Evolutionary conservation across 2,113 vertebrate species (phyloP), one percentile per base, ranked within the genome.

Genomic region (Hymenochirus boettgeri): DNA sequence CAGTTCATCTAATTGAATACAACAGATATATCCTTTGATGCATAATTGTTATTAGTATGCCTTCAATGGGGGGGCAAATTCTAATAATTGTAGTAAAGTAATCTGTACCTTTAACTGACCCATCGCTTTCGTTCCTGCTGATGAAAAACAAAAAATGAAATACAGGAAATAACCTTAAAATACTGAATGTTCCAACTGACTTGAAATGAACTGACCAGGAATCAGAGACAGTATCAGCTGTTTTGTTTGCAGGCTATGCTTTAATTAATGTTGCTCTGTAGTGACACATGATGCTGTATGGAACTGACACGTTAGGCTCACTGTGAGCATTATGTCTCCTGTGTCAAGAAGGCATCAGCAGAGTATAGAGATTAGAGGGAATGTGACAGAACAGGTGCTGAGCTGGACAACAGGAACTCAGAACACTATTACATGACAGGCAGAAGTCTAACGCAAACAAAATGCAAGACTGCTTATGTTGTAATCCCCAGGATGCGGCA

Each of bases 401-500:
- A 56, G 39, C 6, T 52, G 31, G 29, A 52, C 26, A 39, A 24
- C 8, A 35, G 23, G 47, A 54, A 24, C 27, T 31, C 53, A 24
- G 19, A 37, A 64, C 37, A 35, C 25, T 65, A 51, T 19, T 51
- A 57, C 63, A 50, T 58, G 55, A 51, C 55, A 57, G 48, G 26
- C 52, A 31, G 12, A 33, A 23, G 25, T 48, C 13, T 4, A 22
- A 48, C 24, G 50, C 19, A 50, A 33, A 48, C 29, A 61, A 29
- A 26, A 60, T 27, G 39, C n/a, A 1, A 18, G 25, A 18, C 12
- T 60, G 15, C 25, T 47, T 27, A 18, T 11, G 29, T 11, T 25
- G 24, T 22, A 25, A 22, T 21, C 13, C 13, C 23, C 13, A 22
- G 3, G 57, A 12, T 13, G 7, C 7, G n/a, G n/a, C 33, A 35